These are phyloP conservation scores for Trissolcus basalis DNA, from an alignment of 1,140 invertebrate genomes.

Conservation along the genomic window DNA sequence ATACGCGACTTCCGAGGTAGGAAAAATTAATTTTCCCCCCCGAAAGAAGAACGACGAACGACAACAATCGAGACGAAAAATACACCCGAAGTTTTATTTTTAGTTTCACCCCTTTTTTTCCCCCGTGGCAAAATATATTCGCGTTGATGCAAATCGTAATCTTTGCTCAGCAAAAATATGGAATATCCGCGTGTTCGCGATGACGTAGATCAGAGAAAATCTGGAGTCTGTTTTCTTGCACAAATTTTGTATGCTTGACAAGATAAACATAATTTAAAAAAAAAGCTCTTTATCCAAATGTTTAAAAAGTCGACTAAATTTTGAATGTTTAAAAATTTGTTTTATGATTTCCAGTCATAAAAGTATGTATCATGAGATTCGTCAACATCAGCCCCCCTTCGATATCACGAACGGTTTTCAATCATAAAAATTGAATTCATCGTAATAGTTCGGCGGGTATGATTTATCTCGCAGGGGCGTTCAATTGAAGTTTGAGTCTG, in stretches of 20 bases:
- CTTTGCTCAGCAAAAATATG: slow-evolving; percentile 32
- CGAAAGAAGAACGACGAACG: slow-evolving; percentile 22
- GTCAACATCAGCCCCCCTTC: neutral
- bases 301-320: no score
- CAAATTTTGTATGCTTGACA: slow-evolving; percentile 46
- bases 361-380: slow-evolving; percentile 1
- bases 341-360: neutral
- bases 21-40: no score
- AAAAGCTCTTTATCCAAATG: no score
- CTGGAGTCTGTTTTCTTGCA: slow-evolving; percentile 37
- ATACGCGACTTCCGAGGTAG: no score
- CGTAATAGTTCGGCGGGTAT: slow-evolving; percentile 8
- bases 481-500: slow-evolving; percentile 29
- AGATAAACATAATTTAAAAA: slow-evolving; percentile 17
- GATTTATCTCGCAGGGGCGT: slow-evolving; percentile 28
- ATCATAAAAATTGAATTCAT: slow-evolving; percentile 29
- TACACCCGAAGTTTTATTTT: slow-evolving; percentile 26
- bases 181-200: slow-evolving; percentile 15
- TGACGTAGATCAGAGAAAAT: slow-evolving; percentile 39
- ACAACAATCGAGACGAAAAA: slow-evolving; percentile 42
- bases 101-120: slow-evolving; percentile 13
- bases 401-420: slow-evolving; percentile 5
- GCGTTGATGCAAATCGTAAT: slow-evolving; percentile 34
- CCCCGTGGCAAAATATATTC: slow-evolving; percentile 22
- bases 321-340: neutral